These are phyloP conservation scores for Oncorhynchus tshawytscha DNA, from an alignment of 2,113 vertebrate genomes.

Conservation along the genomic window DNA sequence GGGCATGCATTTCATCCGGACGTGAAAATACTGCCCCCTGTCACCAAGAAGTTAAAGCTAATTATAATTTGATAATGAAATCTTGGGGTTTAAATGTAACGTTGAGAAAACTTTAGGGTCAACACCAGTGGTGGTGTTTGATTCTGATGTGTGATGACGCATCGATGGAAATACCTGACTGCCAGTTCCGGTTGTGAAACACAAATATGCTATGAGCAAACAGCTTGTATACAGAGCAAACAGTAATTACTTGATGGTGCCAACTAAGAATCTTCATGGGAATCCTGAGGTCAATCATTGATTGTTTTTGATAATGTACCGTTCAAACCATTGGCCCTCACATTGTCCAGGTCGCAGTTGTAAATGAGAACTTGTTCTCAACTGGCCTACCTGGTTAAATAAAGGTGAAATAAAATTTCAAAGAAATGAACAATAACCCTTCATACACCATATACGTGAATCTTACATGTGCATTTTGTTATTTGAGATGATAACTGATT, in stretches of 20 bases:
- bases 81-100: not conserved
- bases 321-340: no score
- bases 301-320: conserved; percentile 34
- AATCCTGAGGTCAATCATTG: conserved; percentile 52
- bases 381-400: no score
- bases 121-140: not conserved
- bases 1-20: no score
- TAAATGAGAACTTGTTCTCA: no score
- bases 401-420: no score
- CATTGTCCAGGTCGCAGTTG: no score
- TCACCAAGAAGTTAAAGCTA: conserved; percentile 22
- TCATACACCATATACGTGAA: no score
- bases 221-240: conserved; percentile 7
- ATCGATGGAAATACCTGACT: not conserved
- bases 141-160: not conserved
- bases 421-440: no score
- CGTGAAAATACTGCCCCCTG: no score
- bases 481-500: no score
- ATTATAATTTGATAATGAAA: conserved; percentile 52
- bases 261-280: conserved; percentile 58
- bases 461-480: no score
- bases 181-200: not conserved
- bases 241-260: conserved; percentile 48
- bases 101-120: not conserved
- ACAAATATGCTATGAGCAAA: conserved; percentile 29